A percentile compares a stretch with the other conserved stretches of the same genome.
phyloP scores from a whole-genome alignment of 2,113 vertebrate species.

The Spea bombifrons region DNA sequence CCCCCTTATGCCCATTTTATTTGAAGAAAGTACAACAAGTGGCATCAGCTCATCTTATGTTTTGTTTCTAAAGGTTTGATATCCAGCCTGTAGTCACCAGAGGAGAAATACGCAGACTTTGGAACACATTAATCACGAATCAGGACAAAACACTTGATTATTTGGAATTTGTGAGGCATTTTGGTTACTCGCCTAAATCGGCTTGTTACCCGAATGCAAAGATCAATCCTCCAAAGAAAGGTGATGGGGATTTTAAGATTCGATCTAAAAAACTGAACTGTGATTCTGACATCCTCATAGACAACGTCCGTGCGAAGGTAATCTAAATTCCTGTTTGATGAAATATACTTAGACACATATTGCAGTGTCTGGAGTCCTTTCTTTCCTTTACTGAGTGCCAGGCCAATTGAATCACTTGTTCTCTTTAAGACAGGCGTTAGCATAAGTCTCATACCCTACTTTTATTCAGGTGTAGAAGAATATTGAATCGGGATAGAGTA shows the following conservation, averaged over 20 bases:
- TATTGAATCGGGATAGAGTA: no score
- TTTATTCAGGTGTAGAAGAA: no score
- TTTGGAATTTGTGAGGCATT: constrained; percentile 61
- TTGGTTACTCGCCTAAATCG: constrained; percentile 58
- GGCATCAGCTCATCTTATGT: constrained; percentile 43
- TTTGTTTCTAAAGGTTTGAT: constrained; percentile 56
- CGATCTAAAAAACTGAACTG: constrained; percentile 53
- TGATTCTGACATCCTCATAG: constrained; percentile 52
- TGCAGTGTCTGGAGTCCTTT: no score
- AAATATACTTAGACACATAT: background rate
- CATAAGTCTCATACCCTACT: no score
- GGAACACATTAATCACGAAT: constrained; percentile 61
- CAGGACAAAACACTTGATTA: constrained; percentile 60
- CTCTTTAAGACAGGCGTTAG: no score
- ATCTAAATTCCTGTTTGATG: background rate
- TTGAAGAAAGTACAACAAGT: no score
- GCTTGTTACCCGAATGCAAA: constrained; percentile 53
- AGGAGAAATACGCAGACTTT: constrained; percentile 57
- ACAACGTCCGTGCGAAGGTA: constrained; percentile 49
- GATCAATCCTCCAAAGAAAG: constrained; percentile 47
- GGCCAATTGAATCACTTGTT: no score
- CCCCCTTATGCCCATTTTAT: no score
- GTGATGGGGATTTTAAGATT: constrained; percentile 45
- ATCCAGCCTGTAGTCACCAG: constrained; percentile 61
- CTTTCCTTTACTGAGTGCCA: no score